Conservation (phyloP, 1,140 invertebrate genomes). For the Carposina sasakii region DNA sequence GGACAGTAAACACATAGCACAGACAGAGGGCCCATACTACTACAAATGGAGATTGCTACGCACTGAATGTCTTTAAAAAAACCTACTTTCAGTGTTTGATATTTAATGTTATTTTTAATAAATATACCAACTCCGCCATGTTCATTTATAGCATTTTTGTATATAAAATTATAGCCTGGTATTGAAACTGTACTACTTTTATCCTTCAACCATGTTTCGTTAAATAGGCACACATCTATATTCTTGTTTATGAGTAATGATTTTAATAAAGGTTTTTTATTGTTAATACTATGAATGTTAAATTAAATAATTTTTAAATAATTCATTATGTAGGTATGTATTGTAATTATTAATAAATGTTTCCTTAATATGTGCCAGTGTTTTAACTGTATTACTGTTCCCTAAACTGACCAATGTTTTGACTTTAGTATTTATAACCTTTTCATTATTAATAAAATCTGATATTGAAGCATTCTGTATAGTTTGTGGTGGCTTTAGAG, state of each 20-base stretch:
- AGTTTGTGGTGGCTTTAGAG: too few relatives aligned
- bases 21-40: neutral
- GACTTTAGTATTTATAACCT: too few relatives aligned
- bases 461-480: too few relatives aligned
- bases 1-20: neutral
- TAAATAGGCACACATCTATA: neutral
- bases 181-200: too few relatives aligned
- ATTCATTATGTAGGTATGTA: too few relatives aligned
- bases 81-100: neutral
- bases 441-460: too few relatives aligned
- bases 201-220: constrained; percentile 3
- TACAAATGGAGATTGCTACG: neutral
- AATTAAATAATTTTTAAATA: neutral
- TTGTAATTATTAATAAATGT: too few relatives aligned
- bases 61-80: neutral
- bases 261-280: neutral
- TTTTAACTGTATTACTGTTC: too few relatives aligned
- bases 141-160: neutral
- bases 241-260: neutral
- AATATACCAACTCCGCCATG: neutral
- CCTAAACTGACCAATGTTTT: too few relatives aligned
- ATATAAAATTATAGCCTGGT: neutral
- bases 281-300: constrained; percentile 1
- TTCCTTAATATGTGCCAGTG: too few relatives aligned
- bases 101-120: neutral